Base-by-base conservation (phyloP, 2,113 vertebrate species). In the Gymnocephalus cernua region DNA sequence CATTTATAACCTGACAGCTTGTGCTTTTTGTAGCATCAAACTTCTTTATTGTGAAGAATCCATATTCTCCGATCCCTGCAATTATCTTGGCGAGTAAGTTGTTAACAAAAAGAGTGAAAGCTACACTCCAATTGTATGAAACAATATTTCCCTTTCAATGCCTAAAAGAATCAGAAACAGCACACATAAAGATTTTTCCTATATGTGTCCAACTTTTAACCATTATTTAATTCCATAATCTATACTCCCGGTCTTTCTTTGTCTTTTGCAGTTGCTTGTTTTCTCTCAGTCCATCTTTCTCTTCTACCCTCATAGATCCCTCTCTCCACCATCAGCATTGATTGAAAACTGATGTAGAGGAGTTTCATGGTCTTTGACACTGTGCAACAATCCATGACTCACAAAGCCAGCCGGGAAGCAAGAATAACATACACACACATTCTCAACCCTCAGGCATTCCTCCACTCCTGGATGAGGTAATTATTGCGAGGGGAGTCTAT, bases 391-490 rank as follows among this genome's bases (percentile, higher is more conserved):
- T 86, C 78, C 74, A 85, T 74, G 79, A 86, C 74, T 84, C 45
- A 84, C 86, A 84, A 77, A 82, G 54, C 50, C 71, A 47, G 41
- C 50, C 12, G 38, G 64, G 58, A 81, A 80, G 48, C 12, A 45
- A 61, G 54, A 35, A 78, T 51, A 83, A 58, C 41, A 58, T n/a
- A 76, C 44, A 65, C 64, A 67, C 18, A 69, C 47, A 59, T 23
- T 51, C 75, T 56, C 71, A 69, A n/a, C 64, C 88, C 83, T 58
- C 58, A 85, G 83, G 88, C 84, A 63, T 75, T 38, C 85, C 85
- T 59, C 73, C 21, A 76, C 76, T 81, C 82, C 76, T 82, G 58
- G 86, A 89, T 86, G 86, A 92, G 89, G 89, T 92, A 91, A 93
- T 93, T 91, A 93, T 93, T 86, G 88, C 53, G 50, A 50, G 73